A percentile compares a stretch with the other conserved stretches of the same genome.
phyloP scores from a whole-genome alignment of 2,888 invertebrate species.

The Acanthosoma haemorrhoidale region DNA sequence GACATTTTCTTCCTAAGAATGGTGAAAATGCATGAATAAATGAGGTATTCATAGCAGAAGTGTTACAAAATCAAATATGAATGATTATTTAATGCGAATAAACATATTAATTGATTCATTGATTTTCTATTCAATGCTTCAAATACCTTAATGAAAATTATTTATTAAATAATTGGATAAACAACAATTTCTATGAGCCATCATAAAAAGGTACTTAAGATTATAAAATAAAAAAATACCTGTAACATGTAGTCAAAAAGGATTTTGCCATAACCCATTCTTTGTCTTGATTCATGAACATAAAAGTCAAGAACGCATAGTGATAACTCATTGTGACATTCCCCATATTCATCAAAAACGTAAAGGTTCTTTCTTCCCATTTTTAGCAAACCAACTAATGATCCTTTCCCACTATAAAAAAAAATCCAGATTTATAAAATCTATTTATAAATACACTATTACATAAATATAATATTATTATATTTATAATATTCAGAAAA shows the following conservation, averaged over 20 bases:
- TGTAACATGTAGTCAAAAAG: conserved; percentile 85
- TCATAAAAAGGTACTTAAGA: too few species aligned
- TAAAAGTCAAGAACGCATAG: conserved; percentile 92
- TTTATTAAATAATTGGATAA: too few species aligned
- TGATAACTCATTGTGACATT: conserved; percentile 71
- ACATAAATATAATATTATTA: too few species aligned
- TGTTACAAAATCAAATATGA: too few species aligned
- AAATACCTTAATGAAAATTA: too few species aligned
- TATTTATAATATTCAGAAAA: too few species aligned
- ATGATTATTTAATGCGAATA: too few species aligned
- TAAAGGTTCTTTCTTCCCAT: conserved; percentile 86
- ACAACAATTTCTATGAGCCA: too few species aligned
- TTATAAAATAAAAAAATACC: too few species aligned
- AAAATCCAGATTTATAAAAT: conserved; percentile 36
- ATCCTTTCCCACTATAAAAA: conserved; percentile 57
- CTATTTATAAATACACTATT: neutral
- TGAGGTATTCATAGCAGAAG: too few species aligned
- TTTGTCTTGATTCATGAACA: conserved; percentile 75
- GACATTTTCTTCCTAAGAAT: conserved; percentile 61
- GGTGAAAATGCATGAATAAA: conserved; percentile 14
- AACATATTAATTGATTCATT: too few species aligned
- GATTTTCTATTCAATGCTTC: too few species aligned
- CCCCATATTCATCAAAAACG: conserved; percentile 66
- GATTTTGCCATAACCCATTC: conserved; percentile 75
- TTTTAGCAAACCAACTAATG: conserved; percentile 81